Evolutionary conservation across 2,888 invertebrate genomes (phyloP).

Genomic region (Dastarcus helophoroides): DNA sequence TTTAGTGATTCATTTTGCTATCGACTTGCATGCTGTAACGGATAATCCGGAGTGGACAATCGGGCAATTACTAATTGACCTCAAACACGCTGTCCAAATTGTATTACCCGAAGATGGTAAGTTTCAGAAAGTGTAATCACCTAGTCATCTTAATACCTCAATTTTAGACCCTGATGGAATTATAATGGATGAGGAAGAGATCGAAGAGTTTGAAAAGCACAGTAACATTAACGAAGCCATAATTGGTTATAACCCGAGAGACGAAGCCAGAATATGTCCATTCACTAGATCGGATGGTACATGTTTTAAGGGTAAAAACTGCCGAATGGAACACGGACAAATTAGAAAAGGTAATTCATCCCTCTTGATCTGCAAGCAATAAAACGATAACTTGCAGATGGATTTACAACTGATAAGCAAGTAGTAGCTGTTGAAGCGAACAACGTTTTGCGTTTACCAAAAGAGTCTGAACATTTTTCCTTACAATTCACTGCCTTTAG

Average conservation of each 20-base stretch:
- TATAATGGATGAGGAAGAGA: constrained; percentile 15
- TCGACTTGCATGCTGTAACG: constrained; percentile 17
- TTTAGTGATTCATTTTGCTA: constrained; percentile 18
- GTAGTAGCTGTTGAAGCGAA: constrained; percentile 15
- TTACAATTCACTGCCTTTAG: constrained; percentile 20
- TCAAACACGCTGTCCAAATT: constrained; percentile 17
- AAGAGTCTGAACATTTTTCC: constrained; percentile 11
- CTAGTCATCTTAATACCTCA: too few species aligned
- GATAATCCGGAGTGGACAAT: constrained; percentile 14
- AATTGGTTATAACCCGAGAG: constrained; percentile 26
- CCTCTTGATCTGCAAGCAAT: too few species aligned
- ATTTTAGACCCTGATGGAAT: constrained; percentile 8
- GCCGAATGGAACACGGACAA: constrained; percentile 23
- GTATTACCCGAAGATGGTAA: constrained; percentile 9
- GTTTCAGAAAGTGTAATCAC: too few species aligned
- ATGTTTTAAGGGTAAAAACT: constrained; percentile 25
- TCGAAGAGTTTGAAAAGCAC: constrained; percentile 15
- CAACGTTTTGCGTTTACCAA: constrained; percentile 15
- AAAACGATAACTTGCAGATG: constrained; percentile 23
- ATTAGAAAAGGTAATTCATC: constrained; percentile 21
- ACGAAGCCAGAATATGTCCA: constrained; percentile 25
- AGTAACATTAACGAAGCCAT: constrained; percentile 26
- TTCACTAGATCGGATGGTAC: constrained; percentile 21
- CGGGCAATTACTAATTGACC: constrained; percentile 18
- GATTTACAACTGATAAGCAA: constrained; percentile 24